phyloP scores from a whole-genome alignment of 2,888 invertebrate genomes.

The Drosophila putrida region DNA sequence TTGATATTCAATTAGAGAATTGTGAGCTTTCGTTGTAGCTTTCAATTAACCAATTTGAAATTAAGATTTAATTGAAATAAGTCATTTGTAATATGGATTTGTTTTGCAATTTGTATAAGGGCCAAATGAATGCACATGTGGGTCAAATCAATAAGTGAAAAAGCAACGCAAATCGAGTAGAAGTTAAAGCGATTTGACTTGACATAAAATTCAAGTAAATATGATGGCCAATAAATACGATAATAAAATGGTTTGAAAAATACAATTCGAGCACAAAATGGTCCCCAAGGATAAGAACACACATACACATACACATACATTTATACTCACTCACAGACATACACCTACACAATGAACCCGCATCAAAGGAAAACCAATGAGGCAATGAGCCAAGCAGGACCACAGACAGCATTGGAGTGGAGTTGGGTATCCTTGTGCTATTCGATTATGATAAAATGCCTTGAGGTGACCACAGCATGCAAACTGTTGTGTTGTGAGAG shows the following conservation, averaged over 20 bases:
- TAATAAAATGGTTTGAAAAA: constrained; percentile 65
- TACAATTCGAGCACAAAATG: constrained; percentile 58
- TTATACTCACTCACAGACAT: neutral
- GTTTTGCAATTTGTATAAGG: constrained; percentile 1
- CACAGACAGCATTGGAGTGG: constrained; percentile 45
- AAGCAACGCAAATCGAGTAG: constrained; percentile 32
- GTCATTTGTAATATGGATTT: constrained; percentile 9
- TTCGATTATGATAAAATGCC: constrained; percentile 78
- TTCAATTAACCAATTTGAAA: constrained; percentile 30
- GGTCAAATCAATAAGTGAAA: constrained; percentile 52
- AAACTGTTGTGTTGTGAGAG: constrained; percentile 31
- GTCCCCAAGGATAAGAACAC: constrained; percentile 42
- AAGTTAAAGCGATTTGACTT: constrained; percentile 59
- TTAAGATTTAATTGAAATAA: constrained; percentile 32
- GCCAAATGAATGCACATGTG: constrained; percentile 28
- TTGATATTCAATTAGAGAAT: constrained; percentile 10
- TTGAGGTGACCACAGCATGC: constrained; percentile 67
- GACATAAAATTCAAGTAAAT: constrained; percentile 61
- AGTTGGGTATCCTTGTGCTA: constrained; percentile 24
- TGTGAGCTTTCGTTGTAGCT: constrained; percentile 11
- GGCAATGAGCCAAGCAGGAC: constrained; percentile 57
- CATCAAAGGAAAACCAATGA: constrained; percentile 71
- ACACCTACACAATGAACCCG: constrained; percentile 62
- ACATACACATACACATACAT: constrained; percentile 20
- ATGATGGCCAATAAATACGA: constrained; percentile 72